phyloP scores from a whole-genome alignment of 2,888 invertebrate genomes.

The Chouioia cunea region DNA sequence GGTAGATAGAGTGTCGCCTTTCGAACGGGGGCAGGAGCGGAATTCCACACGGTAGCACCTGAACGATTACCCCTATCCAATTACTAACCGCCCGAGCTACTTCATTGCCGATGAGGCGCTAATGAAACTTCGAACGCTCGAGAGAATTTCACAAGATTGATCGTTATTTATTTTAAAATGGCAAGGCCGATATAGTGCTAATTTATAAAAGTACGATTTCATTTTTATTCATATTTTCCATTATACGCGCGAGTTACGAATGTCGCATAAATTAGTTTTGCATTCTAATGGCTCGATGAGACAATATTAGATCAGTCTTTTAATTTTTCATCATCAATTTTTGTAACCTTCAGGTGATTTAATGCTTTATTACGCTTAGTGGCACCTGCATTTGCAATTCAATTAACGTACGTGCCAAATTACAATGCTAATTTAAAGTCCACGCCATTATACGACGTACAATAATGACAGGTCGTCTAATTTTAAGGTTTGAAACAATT shows the following conservation, averaged over 20 bases:
- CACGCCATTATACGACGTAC: too few relatives aligned
- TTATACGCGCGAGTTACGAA: too few relatives aligned
- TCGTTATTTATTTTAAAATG: not conserved
- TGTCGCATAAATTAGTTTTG: not conserved
- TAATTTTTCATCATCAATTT: too few relatives aligned
- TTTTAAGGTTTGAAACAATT: too few relatives aligned
- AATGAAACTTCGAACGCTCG: conserved; percentile 12
- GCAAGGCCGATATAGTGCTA: not conserved
- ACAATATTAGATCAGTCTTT: conserved; percentile 37
- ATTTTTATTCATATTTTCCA: too few relatives aligned
- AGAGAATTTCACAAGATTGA: conserved; percentile 15
- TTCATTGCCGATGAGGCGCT: conserved; percentile 21
- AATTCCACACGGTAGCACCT: conserved; percentile 46
- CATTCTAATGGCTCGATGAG: conserved; percentile 2
- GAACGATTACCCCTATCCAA: conserved; percentile 39
- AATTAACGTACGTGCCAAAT: too few relatives aligned
- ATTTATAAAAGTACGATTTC: conserved; percentile 6
- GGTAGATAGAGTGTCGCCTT: not conserved
- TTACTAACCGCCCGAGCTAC: conserved; percentile 22
- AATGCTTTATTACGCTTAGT: too few relatives aligned
- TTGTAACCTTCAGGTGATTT: too few relatives aligned
- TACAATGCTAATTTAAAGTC: too few relatives aligned
- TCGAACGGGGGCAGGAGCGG: conserved; percentile 9
- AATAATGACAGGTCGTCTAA: too few relatives aligned
- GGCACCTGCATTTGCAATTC: too few relatives aligned